phyloP scores from a whole-genome alignment of 2,888 invertebrate species.

The Diarsia dahlii region DNA sequence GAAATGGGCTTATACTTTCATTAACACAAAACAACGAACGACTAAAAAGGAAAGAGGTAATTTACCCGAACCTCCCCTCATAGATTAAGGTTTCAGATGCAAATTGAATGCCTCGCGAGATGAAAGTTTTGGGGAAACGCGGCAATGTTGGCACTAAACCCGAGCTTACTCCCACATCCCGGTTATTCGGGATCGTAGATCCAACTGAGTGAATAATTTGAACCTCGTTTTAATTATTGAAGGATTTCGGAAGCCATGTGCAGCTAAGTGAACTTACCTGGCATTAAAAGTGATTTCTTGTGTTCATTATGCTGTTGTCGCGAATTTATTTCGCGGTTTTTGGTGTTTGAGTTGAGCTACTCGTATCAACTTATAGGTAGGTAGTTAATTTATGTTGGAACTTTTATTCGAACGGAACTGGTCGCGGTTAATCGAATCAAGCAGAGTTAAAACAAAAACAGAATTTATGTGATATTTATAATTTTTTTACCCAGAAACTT shows the following conservation, averaged over 20 bases:
- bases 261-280: constrained; percentile 61
- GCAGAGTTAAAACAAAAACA: no score
- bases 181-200: constrained; percentile 66
- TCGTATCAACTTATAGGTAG: constrained; percentile 5
- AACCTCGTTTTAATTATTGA: constrained; percentile 79
- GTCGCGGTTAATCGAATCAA: neutral
- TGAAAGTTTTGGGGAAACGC: constrained; percentile 75
- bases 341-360: constrained; percentile 13
- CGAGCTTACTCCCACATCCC: constrained; percentile 70
- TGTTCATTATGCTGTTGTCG: constrained; percentile 43
- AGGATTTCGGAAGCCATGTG: constrained; percentile 64
- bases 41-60: constrained; percentile 62
- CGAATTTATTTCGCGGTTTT: constrained; percentile 19
- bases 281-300: constrained; percentile 60
- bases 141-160: constrained; percentile 68
- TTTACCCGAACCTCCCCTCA: constrained; percentile 60
- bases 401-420: neutral
- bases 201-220: constrained; percentile 77
- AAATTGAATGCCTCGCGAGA: constrained; percentile 82
- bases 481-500: no score
- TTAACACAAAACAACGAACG: constrained; percentile 67
- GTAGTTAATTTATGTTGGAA: constrained; percentile 8
- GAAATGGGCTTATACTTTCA: constrained; percentile 75
- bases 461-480: no score
- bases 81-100: constrained; percentile 82